Percentiles rank a stretch among this genome's conserved stretches.
These are phyloP conservation scores for Tenthredo distinguenda DNA, from an alignment of 2,888 invertebrate species.

Conservation along the genomic window DNA sequence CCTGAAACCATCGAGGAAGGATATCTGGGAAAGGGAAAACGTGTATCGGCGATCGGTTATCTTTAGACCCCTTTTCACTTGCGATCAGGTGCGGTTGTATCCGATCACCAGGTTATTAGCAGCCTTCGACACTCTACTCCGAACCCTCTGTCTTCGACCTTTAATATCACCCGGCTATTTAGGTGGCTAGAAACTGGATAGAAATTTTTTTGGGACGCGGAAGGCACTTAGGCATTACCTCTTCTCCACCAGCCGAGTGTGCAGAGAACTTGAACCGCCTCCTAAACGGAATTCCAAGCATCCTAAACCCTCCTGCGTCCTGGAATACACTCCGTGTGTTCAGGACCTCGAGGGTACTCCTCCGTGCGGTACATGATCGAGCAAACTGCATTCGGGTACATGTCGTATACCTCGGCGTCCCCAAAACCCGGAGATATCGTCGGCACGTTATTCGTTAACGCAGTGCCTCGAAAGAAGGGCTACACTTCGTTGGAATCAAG, in stretches of 20 bases:
- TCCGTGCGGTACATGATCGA: background rate
- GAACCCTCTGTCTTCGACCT: conserved; percentile 15
- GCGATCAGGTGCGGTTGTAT: conserved; percentile 26
- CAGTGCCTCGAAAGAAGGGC: background rate
- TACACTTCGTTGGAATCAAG: background rate
- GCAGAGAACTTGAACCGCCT: conserved; percentile 26
- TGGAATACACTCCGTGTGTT: conserved; percentile 20
- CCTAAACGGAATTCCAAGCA: conserved; percentile 23
- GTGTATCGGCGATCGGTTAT: conserved; percentile 36
- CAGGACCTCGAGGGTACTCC: conserved; percentile 21
- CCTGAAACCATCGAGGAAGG: background rate
- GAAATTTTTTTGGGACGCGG: background rate
- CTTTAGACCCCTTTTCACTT: conserved; percentile 13
- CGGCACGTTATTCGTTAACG: too few relatives aligned
- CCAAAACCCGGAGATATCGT: background rate
- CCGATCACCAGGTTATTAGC: conserved; percentile 17
- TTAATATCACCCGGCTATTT: background rate
- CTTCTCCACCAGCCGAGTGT: background rate
- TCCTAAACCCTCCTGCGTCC: background rate
- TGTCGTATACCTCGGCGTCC: background rate
- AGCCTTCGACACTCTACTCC: background rate
- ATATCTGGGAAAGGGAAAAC: background rate
- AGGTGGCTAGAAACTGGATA: background rate
- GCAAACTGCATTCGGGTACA: background rate
- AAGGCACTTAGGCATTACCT: conserved; percentile 22